Base-by-base conservation (phyloP, 2,113 vertebrate genomes). In the Nycticorax nycticorax region DNA sequence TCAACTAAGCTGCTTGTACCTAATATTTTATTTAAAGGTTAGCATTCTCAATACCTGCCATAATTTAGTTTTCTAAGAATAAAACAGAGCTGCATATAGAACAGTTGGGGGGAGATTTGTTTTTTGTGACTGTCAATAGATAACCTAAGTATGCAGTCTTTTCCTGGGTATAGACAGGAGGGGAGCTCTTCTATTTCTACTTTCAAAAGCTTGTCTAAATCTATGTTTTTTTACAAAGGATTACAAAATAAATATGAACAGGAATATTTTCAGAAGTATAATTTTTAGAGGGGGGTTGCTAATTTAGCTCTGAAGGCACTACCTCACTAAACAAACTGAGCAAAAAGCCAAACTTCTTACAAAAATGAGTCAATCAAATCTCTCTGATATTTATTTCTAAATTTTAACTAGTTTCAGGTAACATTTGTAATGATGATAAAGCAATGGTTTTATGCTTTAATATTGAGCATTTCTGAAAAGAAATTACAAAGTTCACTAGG, bases 11-110 rank as follows among this genome's bases (percentile, higher is more conserved):
- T 78, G 14, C 47, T 67, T 67, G 23, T 78, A 35, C 55, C 30
- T 73, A 84, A 53, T 86, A 90, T 53, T 94, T 92, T 94, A 83
- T 87, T 88, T 88, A 86, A 89, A 91, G 9, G 1, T 64, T 91
- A 84, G 4, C 4, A 4, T 92, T 86, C 30, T 90, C 63, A 78
- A 23, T 83, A 86, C 59, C 37, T 53, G n/a, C 28, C 14, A 32
- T 52, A 86, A 92, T 94, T 76, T 69, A 80, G 35, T 71, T 91
- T 77, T 72, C 26, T 81, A 84, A 93, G 45, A 89, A 71, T 80
- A 80, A 83, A 92, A 47, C 4, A 68, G 41, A 77, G 19, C 19
- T 75, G 32, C 15, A 81, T 37, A 77, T 48, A 53, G 53, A 93
- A 86, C 43, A 78, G n/a, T 0, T 81, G 27, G 24, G 19, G 21